These are phyloP conservation scores for Epizoanthus fatuus DNA, from an alignment of 92 coral and sea anemone species.

Conservation along the genomic window DNA sequence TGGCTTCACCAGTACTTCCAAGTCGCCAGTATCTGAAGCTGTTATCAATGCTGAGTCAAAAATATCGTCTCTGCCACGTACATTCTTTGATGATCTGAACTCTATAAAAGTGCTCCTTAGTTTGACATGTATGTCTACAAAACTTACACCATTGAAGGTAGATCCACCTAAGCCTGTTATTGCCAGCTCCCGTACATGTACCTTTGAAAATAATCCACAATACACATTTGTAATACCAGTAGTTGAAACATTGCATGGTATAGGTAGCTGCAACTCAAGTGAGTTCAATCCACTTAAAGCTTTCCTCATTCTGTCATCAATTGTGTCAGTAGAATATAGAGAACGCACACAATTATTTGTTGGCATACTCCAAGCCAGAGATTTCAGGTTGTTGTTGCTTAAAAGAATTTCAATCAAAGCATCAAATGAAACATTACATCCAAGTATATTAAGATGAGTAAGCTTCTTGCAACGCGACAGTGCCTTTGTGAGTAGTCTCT, in stretches of 20 bases:
- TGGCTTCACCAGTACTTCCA: slow-evolving; percentile 13
- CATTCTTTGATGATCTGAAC: neutral
- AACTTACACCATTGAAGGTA: neutral
- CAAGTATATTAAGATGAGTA: slow-evolving; percentile 1
- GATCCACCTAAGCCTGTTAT: neutral
- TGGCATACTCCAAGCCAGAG: slow-evolving; percentile 35
- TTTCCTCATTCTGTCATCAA: neutral
- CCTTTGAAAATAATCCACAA: neutral
- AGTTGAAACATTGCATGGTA: neutral
- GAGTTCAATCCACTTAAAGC: slow-evolving; percentile 6
- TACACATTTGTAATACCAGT: neutral
- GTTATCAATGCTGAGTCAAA: slow-evolving; percentile 7
- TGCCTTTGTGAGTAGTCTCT: slow-evolving; percentile 3
- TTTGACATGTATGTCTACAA: slow-evolving; percentile 1
- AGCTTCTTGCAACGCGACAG: slow-evolving; percentile 22
- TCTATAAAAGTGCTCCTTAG: neutral
- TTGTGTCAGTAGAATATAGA: neutral
- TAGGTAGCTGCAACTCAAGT: slow-evolving; percentile 22
- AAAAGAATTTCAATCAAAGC: slow-evolving; percentile 24
- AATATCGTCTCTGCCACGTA: neutral
- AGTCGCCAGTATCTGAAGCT: slow-evolving; percentile 12
- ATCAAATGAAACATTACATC: slow-evolving; percentile 11
- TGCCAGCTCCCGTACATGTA: slow-evolving; percentile 4
- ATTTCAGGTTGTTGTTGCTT: slow-evolving; percentile 16
- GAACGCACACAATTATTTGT: neutral